These are phyloP conservation scores for Cossypha heuglini DNA, from an alignment of 2,797 vertebrate species.

Conservation along the genomic window DNA sequence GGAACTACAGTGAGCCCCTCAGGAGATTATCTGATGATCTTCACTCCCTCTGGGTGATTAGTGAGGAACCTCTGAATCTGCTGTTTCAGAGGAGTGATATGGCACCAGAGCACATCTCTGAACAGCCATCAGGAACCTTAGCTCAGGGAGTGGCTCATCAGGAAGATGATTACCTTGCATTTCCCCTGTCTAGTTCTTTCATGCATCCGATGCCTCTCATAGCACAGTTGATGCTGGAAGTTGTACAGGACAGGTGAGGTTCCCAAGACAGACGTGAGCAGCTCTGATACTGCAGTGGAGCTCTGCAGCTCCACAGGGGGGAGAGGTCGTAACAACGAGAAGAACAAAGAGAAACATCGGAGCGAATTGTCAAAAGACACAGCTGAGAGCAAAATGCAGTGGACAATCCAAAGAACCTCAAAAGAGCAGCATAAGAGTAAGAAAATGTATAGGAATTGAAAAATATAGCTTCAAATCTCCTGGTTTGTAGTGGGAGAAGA, in stretches of 20 bases:
- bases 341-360: background rate
- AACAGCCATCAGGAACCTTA: background rate
- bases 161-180: background rate
- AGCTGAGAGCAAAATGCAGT: background rate
- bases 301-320: accelerated
- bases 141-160: background rate
- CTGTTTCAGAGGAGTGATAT: background rate
- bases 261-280: accelerated
- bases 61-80: background rate
- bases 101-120: background rate
- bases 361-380: background rate
- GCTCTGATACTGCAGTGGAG: background rate
- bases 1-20: background rate
- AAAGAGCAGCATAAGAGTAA: background rate
- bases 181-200: background rate
- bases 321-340: background rate
- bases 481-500: background rate
- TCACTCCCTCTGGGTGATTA: background rate
- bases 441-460: background rate
- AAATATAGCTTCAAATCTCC: background rate
- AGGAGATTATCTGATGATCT: background rate
- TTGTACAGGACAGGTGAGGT: background rate
- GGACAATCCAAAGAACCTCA: background rate
- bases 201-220: background rate
- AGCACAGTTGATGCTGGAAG: background rate